phyloP scores from a whole-genome alignment of 2,888 invertebrate genomes.

The Euzophera pinguis region DNA sequence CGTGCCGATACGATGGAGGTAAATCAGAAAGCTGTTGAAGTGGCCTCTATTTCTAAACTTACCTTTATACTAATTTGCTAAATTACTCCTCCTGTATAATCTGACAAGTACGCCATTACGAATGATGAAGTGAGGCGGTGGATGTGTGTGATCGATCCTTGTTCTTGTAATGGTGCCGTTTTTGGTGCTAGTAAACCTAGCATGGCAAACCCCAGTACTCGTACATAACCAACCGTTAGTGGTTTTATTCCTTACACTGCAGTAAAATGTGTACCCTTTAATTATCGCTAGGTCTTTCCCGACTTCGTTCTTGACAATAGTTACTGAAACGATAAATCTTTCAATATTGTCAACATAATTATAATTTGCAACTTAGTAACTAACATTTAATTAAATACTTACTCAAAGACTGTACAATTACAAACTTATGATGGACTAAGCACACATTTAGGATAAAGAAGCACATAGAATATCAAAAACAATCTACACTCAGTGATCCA shows the following conservation, averaged over 20 bases:
- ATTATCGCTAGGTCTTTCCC: constrained; percentile 26
- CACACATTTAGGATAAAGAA: neutral
- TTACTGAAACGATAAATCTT: too few species aligned
- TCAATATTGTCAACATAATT: too few species aligned
- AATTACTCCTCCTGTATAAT: neutral
- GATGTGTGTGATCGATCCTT: constrained; percentile 17
- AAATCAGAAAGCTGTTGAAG: too few species aligned
- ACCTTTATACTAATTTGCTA: neutral
- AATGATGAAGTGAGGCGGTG: constrained; percentile 16
- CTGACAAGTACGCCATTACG: constrained; percentile 20
- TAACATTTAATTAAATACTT: too few species aligned
- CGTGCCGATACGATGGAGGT: too few species aligned
- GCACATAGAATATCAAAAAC: too few species aligned
- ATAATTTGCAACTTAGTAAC: too few species aligned
- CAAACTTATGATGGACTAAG: too few species aligned
- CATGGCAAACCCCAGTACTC: constrained; percentile 15
- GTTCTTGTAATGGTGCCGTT: neutral
- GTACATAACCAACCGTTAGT: constrained; percentile 21
- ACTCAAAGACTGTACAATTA: too few species aligned
- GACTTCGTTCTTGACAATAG: constrained; percentile 16
- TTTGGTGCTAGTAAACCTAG: constrained; percentile 13
- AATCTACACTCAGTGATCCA: too few species aligned
- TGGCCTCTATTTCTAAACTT: too few species aligned
- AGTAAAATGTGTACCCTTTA: constrained; percentile 20
- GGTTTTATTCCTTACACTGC: constrained; percentile 11